These are phyloP conservation scores for Hapalemur alaotrensis DNA, from an alignment of 2,797 vertebrate genomes.

Conservation along the genomic window DNA sequence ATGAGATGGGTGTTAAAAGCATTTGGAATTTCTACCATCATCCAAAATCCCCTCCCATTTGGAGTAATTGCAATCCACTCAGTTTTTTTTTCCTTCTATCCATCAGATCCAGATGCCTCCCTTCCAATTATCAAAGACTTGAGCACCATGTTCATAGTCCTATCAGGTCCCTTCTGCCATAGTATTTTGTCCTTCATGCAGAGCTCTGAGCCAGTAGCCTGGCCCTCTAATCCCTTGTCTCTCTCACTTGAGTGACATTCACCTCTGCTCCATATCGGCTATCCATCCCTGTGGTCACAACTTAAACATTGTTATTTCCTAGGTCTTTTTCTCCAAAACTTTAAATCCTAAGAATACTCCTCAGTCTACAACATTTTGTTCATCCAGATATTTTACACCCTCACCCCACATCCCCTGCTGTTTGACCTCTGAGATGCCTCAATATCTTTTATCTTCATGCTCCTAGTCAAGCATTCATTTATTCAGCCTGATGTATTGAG, in stretches of 20 bases:
- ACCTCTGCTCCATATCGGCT: background rate
- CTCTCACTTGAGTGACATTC: background rate
- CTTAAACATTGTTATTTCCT: background rate
- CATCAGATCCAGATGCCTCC: background rate
- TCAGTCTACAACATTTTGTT: background rate
- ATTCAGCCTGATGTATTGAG: background rate
- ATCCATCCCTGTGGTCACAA: background rate
- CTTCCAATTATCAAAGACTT: background rate
- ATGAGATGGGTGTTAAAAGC: background rate
- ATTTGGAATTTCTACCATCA: background rate
- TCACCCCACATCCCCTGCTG: background rate
- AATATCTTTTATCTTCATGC: background rate
- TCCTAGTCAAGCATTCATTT: background rate
- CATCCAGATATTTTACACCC: background rate
- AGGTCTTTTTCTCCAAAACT: background rate
- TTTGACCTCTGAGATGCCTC: background rate
- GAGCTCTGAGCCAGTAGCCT: background rate
- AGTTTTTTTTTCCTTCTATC: background rate
- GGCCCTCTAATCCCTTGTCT: background rate
- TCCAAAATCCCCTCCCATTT: background rate
- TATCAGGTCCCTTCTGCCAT: too few relatives aligned
- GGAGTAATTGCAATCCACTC: background rate
- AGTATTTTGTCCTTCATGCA: background rate
- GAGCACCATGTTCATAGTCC: background rate
- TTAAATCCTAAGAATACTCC: background rate